These are phyloP conservation scores for Copidosoma aretas DNA, from an alignment of 2,888 invertebrate species.

Conservation along the genomic window DNA sequence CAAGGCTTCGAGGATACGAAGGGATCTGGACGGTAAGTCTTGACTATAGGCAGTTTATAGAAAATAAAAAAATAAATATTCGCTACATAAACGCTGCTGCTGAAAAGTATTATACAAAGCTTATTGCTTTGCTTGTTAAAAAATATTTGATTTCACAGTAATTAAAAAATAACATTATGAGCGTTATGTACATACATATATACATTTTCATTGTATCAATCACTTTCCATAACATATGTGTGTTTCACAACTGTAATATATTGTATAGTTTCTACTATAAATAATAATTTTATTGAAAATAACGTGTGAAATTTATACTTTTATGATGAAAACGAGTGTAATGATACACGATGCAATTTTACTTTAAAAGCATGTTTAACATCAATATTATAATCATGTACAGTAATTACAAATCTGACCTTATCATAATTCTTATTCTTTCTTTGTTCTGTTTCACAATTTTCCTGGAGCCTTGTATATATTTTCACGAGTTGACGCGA, in stretches of 20 bases:
- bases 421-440: conserved; percentile 2
- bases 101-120: neutral
- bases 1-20: conserved; percentile 49
- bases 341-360: neutral
- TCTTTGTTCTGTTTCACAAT: conserved; percentile 32
- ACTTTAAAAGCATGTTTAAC: conserved; percentile 30
- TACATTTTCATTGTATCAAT: neutral
- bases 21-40: conserved; percentile 57
- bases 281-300: too few species aligned
- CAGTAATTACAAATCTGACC: conserved; percentile 19
- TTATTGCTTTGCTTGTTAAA: neutral
- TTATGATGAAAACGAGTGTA: neutral
- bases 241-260: neutral
- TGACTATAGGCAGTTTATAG: neutral
- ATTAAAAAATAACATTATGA: too few species aligned
- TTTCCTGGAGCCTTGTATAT: conserved; percentile 35
- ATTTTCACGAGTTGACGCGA: conserved; percentile 57
- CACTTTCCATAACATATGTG: neutral
- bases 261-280: neutral
- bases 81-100: conserved; percentile 9
- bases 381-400: neutral
- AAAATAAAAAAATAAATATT: neutral
- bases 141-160: neutral
- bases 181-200: neutral
- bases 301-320: neutral